Base-by-base conservation (phyloP, 2,797 vertebrate genomes). In the Clamator glandarius region DNA sequence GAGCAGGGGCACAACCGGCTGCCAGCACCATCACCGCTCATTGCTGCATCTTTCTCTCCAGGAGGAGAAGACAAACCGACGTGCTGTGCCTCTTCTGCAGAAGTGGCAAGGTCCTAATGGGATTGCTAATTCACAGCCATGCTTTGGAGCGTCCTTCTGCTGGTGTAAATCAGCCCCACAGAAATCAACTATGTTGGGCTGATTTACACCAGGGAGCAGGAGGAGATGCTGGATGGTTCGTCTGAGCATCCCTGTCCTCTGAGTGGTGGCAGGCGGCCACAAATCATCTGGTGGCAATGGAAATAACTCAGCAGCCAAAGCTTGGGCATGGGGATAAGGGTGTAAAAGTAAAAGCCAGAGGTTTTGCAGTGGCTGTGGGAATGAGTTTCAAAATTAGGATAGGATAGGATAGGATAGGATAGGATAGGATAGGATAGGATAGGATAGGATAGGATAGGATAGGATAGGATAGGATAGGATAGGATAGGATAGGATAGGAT, bases 91-190 rank as follows among this genome's bases (percentile, higher is more conserved):
- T 90, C 66, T 95, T n/a, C 55, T 63, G 92, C 84, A 82, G 66
- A 58, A 93, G 72, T 90, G 90, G 57, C 70, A 33, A 23, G 51
- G 85, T 51, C 91, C 91, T 96, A 59, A 84, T 84, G 95, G 94
- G 88, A 90, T 62, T 69, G 61, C 84, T 95, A 95, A 96, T 92
- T 95, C 96, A 95, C 0, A 0, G 67, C 92, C 3, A 11, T 46
- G 20, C 86, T 89, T 74, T 0, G 2, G 73, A 88, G 50, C 4
- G 0, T 87, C 83, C 28, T 88, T 64, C 55, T 74, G 52, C 67
- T 0, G 17, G 52, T 0, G 6, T 95, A 92, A 93, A 95, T 96
- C 91, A 94, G 76, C 77, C 15, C 0, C 1, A 39, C 61, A 89
- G 91, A 58, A 81, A 81, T 54, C 3, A 2, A 13, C 10, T 0